A percentile compares a stretch with the other conserved stretches of the same genome.
Evolutionary conservation across 2,888 invertebrate species (phyloP).

Genomic region (Patella depressa): DNA sequence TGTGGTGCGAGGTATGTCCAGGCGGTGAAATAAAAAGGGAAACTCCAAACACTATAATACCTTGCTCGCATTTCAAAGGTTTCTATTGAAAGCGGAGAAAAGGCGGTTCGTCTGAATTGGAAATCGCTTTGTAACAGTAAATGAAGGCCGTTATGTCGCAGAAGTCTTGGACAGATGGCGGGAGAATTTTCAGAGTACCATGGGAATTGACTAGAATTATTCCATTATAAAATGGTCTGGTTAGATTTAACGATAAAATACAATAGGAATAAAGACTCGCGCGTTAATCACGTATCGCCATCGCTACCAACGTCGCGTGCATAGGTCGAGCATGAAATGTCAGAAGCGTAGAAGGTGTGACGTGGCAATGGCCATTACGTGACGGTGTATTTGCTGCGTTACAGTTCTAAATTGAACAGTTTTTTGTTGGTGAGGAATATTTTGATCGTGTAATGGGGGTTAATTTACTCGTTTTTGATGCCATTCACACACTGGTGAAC

Average conservation of each 20-base stretch:
- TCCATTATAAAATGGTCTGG: neutral
- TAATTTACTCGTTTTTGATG: too few relatives aligned
- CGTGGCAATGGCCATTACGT: neutral
- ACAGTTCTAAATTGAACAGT: too few relatives aligned
- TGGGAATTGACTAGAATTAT: slow-evolving; percentile 4
- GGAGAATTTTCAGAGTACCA: neutral
- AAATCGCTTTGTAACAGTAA: slow-evolving; percentile 6
- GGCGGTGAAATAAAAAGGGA: slow-evolving; percentile 1
- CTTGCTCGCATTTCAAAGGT: neutral
- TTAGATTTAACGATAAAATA: slow-evolving; percentile 8
- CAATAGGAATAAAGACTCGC: neutral
- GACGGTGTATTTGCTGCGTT: neutral
- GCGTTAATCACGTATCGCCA: neutral
- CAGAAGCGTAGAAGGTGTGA: neutral
- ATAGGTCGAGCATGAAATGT: slow-evolving; percentile 5
- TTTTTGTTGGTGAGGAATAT: too few relatives aligned
- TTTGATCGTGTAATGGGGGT: too few relatives aligned
- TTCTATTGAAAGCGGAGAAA: slow-evolving; percentile 1
- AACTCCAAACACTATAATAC: neutral
- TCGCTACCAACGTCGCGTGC: neutral
- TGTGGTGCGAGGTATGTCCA: too few relatives aligned
- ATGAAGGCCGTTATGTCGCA: slow-evolving; percentile 5
- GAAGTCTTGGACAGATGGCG: slow-evolving; percentile 5
- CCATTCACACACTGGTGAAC: too few relatives aligned
- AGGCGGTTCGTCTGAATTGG: slow-evolving; percentile 7